These are phyloP conservation scores for Amorpha juglandis DNA, from an alignment of 2,888 invertebrate genomes.

Conservation along the genomic window DNA sequence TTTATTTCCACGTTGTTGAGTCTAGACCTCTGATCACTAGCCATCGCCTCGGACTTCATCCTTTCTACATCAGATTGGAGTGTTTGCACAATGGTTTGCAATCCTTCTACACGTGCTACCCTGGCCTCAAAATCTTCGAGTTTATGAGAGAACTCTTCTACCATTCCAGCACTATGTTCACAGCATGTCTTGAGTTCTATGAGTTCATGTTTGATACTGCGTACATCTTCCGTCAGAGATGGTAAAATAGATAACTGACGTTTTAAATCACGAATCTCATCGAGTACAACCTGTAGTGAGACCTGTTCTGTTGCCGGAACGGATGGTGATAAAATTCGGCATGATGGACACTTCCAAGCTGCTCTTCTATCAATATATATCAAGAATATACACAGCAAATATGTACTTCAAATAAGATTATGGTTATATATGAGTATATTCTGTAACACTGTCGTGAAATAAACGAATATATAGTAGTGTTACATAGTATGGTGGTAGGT, in stretches of 20 bases:
- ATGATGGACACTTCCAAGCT: slow-evolving; percentile 23
- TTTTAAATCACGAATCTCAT: slow-evolving; percentile 25
- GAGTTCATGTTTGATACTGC: slow-evolving; percentile 15
- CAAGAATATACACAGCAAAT: neutral
- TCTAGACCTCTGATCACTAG: slow-evolving; percentile 4
- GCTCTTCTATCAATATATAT: slow-evolving; percentile 12
- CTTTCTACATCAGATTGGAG: neutral
- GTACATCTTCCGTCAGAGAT: slow-evolving; percentile 14
- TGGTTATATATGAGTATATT: too few relatives aligned
- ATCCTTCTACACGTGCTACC: neutral
- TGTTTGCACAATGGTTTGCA: too few relatives aligned
- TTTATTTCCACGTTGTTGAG: slow-evolving; percentile 8
- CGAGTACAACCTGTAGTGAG: slow-evolving; percentile 13
- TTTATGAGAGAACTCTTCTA: neutral
- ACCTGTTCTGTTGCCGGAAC: neutral
- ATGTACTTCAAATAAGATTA: too few relatives aligned
- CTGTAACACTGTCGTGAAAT: too few relatives aligned
- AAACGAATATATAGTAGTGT: too few relatives aligned
- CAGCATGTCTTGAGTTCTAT: neutral
- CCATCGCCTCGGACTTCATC: neutral
- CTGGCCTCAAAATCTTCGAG: neutral
- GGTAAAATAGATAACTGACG: slow-evolving; percentile 2
- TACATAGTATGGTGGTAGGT: too few relatives aligned
- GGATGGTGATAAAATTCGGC: neutral
- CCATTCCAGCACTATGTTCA: neutral